phyloP scores from a whole-genome alignment of 2,797 vertebrate species.

The Schizopygopsis pylzovi region DNA sequence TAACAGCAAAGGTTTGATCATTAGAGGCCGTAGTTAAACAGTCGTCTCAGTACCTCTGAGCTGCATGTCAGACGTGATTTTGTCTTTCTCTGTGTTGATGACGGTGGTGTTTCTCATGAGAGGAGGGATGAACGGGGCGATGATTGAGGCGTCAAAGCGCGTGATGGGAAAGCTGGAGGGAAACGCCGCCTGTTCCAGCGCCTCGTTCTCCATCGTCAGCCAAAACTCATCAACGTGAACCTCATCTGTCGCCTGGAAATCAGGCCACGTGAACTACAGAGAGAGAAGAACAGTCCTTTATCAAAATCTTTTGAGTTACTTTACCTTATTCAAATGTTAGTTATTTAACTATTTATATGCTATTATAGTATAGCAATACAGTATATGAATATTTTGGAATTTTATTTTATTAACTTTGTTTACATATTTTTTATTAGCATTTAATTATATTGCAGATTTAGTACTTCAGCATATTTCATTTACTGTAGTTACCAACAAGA shows the following conservation, averaged over 20 bases:
- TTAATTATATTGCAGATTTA: background rate
- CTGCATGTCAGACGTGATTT: constrained; percentile 73
- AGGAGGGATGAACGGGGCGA: constrained; percentile 95
- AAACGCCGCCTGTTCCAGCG: constrained; percentile 93
- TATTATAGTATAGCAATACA: background rate
- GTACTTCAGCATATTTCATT: background rate
- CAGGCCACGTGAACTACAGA: constrained; percentile 96
- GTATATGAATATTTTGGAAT: background rate
- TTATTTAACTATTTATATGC: background rate
- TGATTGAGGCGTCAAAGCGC: constrained; percentile 94
- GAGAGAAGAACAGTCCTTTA: background rate
- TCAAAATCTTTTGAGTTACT: background rate
- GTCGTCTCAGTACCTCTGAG: constrained; percentile 77
- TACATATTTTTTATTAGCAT: no score
- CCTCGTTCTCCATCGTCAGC: constrained; percentile 97
- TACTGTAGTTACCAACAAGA: background rate
- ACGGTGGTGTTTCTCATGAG: constrained; percentile 89
- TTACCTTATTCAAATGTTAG: background rate
- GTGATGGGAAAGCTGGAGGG: constrained; percentile 92
- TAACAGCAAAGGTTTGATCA: no score
- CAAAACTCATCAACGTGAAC: constrained; percentile 98
- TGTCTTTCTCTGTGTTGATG: constrained; percentile 96
- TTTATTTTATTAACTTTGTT: background rate
- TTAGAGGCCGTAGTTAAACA: no score
- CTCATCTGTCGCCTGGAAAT: constrained; percentile 86